phyloP scores from a whole-genome alignment of 2,113 vertebrate genomes.

The Calidris pygmaea region DNA sequence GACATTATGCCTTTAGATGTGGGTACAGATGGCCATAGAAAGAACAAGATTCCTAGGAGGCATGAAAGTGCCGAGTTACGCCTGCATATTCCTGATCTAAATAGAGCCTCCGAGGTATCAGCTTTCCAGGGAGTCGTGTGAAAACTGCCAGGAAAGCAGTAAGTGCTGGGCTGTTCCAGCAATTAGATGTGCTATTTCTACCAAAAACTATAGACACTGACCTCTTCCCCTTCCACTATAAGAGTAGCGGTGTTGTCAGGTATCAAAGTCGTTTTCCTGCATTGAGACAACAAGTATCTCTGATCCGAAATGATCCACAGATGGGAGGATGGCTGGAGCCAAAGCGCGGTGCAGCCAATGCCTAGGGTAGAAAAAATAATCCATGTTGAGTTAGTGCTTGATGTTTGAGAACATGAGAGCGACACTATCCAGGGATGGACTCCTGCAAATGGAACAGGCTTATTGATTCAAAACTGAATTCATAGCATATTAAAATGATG shows the following conservation, averaged over 20 bases:
- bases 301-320: background rate
- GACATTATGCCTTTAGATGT: background rate
- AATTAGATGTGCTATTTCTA: background rate
- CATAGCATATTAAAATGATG: background rate
- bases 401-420: background rate
- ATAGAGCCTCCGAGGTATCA: background rate
- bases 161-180: background rate
- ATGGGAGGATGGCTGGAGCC: background rate
- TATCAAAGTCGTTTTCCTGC: background rate
- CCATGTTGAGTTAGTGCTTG: background rate
- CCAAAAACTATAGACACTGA: background rate
- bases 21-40: background rate
- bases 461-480: background rate
- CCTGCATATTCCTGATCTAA: background rate
- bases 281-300: background rate
- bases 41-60: background rate
- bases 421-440: background rate
- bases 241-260: background rate
- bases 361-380: background rate
- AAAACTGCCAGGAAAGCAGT: background rate
- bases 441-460: background rate
- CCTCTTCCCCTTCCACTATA: background rate
- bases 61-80: background rate
- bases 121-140: background rate
- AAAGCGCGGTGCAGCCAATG: background rate